Base-by-base conservation (phyloP, 1,140 invertebrate genomes). In the Lanistes nyassanus region DNA sequence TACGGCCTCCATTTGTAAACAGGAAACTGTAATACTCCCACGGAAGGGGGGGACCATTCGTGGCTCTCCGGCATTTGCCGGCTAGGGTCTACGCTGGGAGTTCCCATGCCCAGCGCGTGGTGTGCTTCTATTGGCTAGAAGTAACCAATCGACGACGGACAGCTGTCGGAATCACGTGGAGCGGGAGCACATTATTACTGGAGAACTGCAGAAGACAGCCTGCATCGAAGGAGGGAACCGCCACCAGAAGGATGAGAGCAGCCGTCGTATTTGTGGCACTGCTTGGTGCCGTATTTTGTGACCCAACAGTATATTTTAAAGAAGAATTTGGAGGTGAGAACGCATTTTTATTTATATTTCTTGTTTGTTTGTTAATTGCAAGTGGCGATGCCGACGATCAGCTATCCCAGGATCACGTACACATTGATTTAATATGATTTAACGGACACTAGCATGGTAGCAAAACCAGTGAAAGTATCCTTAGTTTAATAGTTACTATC, bases 131-230 rank as follows among this genome's bases (percentile, higher is more conserved):
- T 88, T 88, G 87, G 87, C 78, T 62, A 79, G 75, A 29, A 34
- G 56, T 31, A 75, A 80, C 87, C 85, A 88, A 88, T 87, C 75
- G 81, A 21, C 74, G 39, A 19, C 62, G 78, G 86, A 84, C 87
- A 88, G 82, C 85, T 88, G 87, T 82, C 82, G 74, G 60, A 53
- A 78, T 87, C 86, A 87, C 84, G 83, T 87, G 86, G 67, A 69
- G 56, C 47, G 47, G 62, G 47, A 34, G 67, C 82, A 80, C 79
- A 79, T 79, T 80, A 79, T 71, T 79, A 72, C 75, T 69, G 74
- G 73, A 75, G 70, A 72, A 68, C 64, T 55, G 9, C 29, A 56
- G 65, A 73, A 36, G 37, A 42, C 34, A 62, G 31, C 13, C 36
- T 36, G 60, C 68, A 76, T 77, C 65, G 66, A 71, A 34, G 51